Conservation (phyloP, 1,140 invertebrate species). For the Elysia chlorotica region DNA sequence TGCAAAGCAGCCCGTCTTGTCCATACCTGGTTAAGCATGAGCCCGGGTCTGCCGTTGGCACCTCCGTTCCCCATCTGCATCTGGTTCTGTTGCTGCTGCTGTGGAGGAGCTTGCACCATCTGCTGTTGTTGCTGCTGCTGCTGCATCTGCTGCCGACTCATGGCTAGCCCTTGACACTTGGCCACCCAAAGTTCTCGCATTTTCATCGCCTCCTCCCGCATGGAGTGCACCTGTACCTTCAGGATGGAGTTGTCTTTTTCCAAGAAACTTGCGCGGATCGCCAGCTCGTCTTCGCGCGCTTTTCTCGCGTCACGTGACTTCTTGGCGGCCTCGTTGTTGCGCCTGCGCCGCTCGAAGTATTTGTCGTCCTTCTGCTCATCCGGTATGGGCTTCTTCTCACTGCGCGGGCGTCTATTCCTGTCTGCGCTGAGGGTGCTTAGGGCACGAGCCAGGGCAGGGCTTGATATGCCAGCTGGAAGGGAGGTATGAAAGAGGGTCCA, state of each 20-base stretch:
- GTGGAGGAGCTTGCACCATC: too few relatives aligned
- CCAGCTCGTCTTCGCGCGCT: constrained; percentile 81
- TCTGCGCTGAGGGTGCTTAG: constrained; percentile 43
- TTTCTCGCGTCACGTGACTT: constrained; percentile 78
- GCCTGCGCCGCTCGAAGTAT: constrained; percentile 82
- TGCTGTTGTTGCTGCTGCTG: too few relatives aligned
- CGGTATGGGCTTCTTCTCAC: constrained; percentile 86
- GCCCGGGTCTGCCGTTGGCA: too few relatives aligned
- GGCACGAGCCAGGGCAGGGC: constrained; percentile 54
- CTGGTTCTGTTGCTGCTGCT: too few relatives aligned
- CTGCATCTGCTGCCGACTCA: too few relatives aligned
- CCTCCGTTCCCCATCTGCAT: too few relatives aligned
- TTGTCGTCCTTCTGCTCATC: constrained; percentile 86
- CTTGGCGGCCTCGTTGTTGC: constrained; percentile 90
- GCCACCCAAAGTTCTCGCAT: not conserved
- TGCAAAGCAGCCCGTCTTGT: too few relatives aligned
- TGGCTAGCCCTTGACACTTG: too few relatives aligned
- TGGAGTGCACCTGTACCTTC: constrained; percentile 65
- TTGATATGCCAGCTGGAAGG: constrained; percentile 30
- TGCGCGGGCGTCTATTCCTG: constrained; percentile 68
- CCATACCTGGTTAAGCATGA: too few relatives aligned
- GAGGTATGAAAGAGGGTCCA: not conserved
- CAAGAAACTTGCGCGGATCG: constrained; percentile 76
- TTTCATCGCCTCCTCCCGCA: constrained; percentile 8
- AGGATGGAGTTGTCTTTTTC: constrained; percentile 87